Evolutionary conservation across 2,113 vertebrate species (phyloP).

Genomic region (Noturus placidus): DNA sequence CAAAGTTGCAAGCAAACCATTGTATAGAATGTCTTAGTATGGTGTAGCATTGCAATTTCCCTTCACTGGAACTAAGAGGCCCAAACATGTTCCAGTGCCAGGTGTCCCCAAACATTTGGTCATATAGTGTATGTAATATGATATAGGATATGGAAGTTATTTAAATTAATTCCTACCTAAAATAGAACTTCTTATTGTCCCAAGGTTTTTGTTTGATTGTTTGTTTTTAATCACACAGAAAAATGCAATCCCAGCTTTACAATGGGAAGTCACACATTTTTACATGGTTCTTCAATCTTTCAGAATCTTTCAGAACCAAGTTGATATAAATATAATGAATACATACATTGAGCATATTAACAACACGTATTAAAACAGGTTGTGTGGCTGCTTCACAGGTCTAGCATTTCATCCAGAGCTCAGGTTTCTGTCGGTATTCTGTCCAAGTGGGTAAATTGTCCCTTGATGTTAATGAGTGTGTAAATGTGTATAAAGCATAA

Average conservation of each 20-base stretch:
- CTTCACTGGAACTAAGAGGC: not conserved
- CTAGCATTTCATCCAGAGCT: not conserved
- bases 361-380: not conserved
- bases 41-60: too few relatives aligned
- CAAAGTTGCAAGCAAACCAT: not conserved
- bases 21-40: too few relatives aligned
- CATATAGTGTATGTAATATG: not conserved
- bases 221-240: not conserved
- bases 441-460: not conserved
- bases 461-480: not conserved
- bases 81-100: not conserved
- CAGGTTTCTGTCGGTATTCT: not conserved
- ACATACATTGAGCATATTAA: not conserved
- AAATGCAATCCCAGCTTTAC: not conserved
- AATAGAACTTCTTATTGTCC: not conserved
- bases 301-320: not conserved
- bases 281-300: not conserved
- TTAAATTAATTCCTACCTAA: not conserved
- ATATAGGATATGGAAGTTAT: not conserved
- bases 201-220: not conserved
- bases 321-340: not conserved
- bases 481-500: not conserved
- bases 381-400: not conserved
- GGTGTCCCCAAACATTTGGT: not conserved
- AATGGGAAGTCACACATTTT: not conserved